Evolutionary conservation across 1,140 invertebrate species (phyloP), one percentile per base, ranked within the genome.

Genomic region (Lepidurus arcticus): DNA sequence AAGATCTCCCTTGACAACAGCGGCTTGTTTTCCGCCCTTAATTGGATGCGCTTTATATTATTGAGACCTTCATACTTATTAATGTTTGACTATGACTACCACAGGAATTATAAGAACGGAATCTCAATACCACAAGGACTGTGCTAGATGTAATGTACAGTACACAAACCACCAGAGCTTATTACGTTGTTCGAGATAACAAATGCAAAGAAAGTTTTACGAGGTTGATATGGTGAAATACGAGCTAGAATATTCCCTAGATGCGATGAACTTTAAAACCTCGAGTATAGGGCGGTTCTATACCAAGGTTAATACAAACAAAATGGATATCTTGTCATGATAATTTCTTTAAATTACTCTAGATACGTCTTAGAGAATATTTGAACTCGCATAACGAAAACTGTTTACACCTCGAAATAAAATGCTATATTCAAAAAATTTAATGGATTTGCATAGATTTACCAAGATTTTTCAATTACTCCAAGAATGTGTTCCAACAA

Each of bases 1-100:
- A 65, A 65, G 8, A 65, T 65, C 53, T 65, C 53, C 53, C 53
- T 21, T 65, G 53, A 65, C 53, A 65, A 65, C 53, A 65, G 53
- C 7, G 53, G 16, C 21, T 65, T 7, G 13, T 65, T 21, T 21
- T 65, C 53, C 53, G 16, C 53, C 53, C 21, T 65, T 21, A 65
- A 16, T 65, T 65, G n/a, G 16, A 13, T 13, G 53, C 13, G 16
- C 53, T 21, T 65, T 7, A 24, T 7, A 65, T 65, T 16, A 65
- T 65, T n/a, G 53, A 65, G 16, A 21, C 7, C 53, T 65, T 65
- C 8, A 65, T 65, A 7, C 34, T 34, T 34, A 34, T 11, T 13
- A 13, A 21, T 21, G 21, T 65, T 21, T 21, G 53, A 65, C 21
- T 65, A 65, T n/a, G 5, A n/a, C n/a, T 9, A 65, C 53, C 13